Conservation (phyloP, 1,140 invertebrate genomes). For the Arion vulgaris region DNA sequence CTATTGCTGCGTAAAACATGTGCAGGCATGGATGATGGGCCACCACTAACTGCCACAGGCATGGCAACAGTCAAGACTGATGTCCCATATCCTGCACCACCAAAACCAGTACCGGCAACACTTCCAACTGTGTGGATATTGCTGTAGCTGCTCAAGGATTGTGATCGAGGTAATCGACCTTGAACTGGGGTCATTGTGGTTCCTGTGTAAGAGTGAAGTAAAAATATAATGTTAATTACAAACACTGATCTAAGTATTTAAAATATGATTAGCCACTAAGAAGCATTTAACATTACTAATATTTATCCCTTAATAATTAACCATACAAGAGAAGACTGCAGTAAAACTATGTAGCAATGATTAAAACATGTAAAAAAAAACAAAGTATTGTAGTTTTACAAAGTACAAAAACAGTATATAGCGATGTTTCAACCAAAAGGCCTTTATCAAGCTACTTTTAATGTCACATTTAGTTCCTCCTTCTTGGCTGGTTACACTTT, state of each 20-base stretch:
- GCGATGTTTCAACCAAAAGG: too few relatives aligned
- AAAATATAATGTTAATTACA: neutral
- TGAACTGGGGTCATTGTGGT: constrained; percentile 30
- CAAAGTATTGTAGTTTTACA: too few relatives aligned
- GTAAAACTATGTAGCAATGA: too few relatives aligned
- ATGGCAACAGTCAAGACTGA: constrained; percentile 53
- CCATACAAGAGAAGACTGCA: too few relatives aligned
- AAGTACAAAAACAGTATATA: too few relatives aligned
- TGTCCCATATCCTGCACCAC: neutral
- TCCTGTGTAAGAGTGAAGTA: constrained; percentile 12
- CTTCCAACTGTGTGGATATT: constrained; percentile 14
- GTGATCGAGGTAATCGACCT: constrained; percentile 52
- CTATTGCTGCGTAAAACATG: constrained; percentile 53
- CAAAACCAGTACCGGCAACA: neutral
- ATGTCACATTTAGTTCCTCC: too few relatives aligned
- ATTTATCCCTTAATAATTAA: neutral
- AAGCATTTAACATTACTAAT: too few relatives aligned
- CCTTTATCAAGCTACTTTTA: too few relatives aligned
- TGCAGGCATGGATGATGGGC: constrained; percentile 40
- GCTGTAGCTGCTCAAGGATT: constrained; percentile 49
- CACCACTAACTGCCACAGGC: constrained; percentile 32
- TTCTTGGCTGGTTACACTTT: too few relatives aligned
- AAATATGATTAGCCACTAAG: too few relatives aligned
- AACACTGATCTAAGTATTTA: too few relatives aligned
- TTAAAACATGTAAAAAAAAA: too few relatives aligned